Conservation (phyloP, 2,113 vertebrate genomes). For the Colaptes auratus region DNA sequence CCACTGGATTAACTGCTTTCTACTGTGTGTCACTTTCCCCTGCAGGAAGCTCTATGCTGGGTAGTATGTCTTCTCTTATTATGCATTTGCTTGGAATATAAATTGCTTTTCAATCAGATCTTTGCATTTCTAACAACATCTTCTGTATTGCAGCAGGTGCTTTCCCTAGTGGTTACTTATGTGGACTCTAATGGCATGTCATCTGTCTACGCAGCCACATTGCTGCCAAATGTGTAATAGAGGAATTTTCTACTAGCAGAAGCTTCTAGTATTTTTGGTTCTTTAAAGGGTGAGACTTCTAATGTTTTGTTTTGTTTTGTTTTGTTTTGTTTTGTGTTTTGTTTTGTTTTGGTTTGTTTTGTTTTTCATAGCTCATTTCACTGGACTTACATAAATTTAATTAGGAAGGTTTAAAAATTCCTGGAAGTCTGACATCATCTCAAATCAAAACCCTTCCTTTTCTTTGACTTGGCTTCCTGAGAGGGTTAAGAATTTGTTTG, state of each 20-base stretch:
- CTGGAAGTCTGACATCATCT: not conserved
- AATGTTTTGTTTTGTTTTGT: not conserved
- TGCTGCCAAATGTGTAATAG: constrained; percentile 60
- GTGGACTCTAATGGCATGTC: constrained; percentile 62
- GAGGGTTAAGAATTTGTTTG: accelerated
- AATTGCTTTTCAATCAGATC: constrained; percentile 69
- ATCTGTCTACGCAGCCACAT: constrained; percentile 62
- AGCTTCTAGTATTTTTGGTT: constrained; percentile 57
- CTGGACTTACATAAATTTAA: constrained; percentile 22
- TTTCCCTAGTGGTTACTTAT: constrained; percentile 67
- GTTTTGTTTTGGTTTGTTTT: too few species aligned
- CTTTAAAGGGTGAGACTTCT: constrained; percentile 29
- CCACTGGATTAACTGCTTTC: constrained; percentile 45
- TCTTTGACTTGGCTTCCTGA: not conserved
- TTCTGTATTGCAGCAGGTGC: constrained; percentile 67
- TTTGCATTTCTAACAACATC: constrained; percentile 68
- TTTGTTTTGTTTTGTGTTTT: not conserved
- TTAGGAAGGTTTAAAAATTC: constrained; percentile 20
- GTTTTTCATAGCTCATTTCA: constrained; percentile 46
- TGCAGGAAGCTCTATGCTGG: not conserved
- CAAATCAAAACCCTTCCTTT: not conserved
- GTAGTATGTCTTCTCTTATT: constrained; percentile 47
- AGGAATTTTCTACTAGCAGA: constrained; percentile 57
- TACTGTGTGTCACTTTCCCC: constrained; percentile 32
- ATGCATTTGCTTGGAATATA: constrained; percentile 62